Base-by-base conservation (phyloP, 2,888 invertebrate species). In the Volucella inanis region DNA sequence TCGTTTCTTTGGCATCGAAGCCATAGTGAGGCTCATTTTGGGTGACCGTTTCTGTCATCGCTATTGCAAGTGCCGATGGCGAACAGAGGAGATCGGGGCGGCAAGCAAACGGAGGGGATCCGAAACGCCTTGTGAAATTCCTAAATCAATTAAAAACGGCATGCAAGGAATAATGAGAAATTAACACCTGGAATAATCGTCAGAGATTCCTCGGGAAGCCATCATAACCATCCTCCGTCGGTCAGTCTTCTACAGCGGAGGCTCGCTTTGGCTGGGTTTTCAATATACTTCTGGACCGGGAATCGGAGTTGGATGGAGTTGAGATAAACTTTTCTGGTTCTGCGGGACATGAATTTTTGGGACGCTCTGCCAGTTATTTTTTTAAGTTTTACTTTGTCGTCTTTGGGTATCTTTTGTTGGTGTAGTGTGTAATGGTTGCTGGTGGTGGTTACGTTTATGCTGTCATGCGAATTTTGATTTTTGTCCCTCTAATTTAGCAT, bases 151-250 rank as follows among this genome's bases (percentile, higher is more conserved):
- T 88, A 87, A 87, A 87, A 87, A 74, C 82, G 88, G 87, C 87
- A 88, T 87, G 87, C 87, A 87, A 74, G 75, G 86, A 88, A 87
- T 88, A 88, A 88, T 88, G 88, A 88, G 88, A 86, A 87, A 88
- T 88, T 88, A 88, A 88, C 88, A 88, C 88, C 87, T 88, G 85
- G 74, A 87, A 85, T 87, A 83, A 77, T 79, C 76, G 68, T 76
- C 79, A 75, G 79, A 83, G 80, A 84, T 80, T 79, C 83, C 54
- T 84, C 43, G 76, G 49, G 76, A 77, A 85, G 78, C 65, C 84
- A 64, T 80, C 84, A 87, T 81, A 87, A 77, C 84, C 84, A 85
- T 55, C 54, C 76, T 31, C 6, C 31, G 31, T 31, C 31, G 6
- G 31, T 31, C 31, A 80, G 85, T 79, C 57, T n/a, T 76, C 79